Conservation (phyloP, 2,888 invertebrate species). For the Bedellia somnulentella region DNA sequence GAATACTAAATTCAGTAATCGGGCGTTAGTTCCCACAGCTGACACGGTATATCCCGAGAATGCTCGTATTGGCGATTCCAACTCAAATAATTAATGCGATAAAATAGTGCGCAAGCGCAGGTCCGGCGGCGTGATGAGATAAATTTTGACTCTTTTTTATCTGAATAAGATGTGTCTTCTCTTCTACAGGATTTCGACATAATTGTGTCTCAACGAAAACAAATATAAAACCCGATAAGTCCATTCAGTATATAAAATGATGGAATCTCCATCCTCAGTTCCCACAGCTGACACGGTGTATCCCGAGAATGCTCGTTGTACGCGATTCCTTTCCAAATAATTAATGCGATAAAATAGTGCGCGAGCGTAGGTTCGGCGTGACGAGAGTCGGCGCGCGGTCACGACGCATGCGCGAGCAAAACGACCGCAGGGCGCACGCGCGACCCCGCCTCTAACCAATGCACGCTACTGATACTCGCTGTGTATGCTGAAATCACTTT, state of each 20-base stretch:
- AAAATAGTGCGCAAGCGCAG: constrained; percentile 48
- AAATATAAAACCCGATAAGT: no score
- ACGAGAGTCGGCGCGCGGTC: constrained; percentile 52
- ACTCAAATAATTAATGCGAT: constrained; percentile 60
- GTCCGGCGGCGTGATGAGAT: no score
- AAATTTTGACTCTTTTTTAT: no score
- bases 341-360: constrained; percentile 61
- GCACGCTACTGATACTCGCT: background rate
- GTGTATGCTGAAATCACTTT: no score
- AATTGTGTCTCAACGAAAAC: no score
- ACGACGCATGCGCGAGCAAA: constrained; percentile 47
- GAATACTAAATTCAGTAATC: no score
- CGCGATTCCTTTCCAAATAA: constrained; percentile 56
- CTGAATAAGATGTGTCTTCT: no score
- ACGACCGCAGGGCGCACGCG: constrained; percentile 43
- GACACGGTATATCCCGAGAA: constrained; percentile 27
- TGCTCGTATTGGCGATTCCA: constrained; percentile 43
- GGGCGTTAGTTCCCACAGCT: constrained; percentile 33
- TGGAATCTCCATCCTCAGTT: no score
- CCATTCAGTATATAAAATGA: no score
- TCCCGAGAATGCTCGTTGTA: constrained; percentile 31
- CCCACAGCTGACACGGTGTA: constrained; percentile 32
- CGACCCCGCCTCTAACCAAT: constrained; percentile 21
- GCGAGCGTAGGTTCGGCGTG: constrained; percentile 41
- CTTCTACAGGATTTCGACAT: no score